Evolutionary conservation across 1,140 invertebrate genomes (phyloP), one percentile per base, ranked within the genome.

Genomic region (Chironomus tepperi): DNA sequence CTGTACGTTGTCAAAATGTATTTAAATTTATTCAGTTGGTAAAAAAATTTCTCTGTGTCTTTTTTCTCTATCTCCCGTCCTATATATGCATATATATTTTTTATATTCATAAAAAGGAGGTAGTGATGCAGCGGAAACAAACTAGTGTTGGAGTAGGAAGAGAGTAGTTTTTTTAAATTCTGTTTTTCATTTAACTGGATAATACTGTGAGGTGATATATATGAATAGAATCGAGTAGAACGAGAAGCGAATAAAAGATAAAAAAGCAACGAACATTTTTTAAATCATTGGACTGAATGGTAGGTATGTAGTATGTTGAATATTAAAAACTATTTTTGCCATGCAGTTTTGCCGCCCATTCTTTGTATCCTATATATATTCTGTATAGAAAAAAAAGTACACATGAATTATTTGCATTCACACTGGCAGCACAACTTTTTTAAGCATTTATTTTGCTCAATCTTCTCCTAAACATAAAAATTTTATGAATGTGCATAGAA

Each of bases 1-100:
- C 47, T 57, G 47, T 57, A 57, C 47, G 47, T 15, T 57, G 47
- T 57, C 47, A 57, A 57, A 57, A 57, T 57, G 9, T 57, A 57
- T 57, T 57, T 57, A 57, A 57, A 57, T 57, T 57, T 57, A 57
- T 57, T 57, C 47, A 57, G 47, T n/a, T 57, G 47, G 47, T n/a
- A 57, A 57, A 57, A 47, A 57, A 57, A 57, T 12, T n/a, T 57
- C n/a, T 34, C 47, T 57, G 12, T 57, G 43, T 15, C 12, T 57
- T 34, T 34, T n/a, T 57, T 57, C 47, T 57, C 47, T 57, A 15
- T 15, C 12, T 57, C 12, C 47, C 15, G 47, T 15, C n/a, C 12
- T 57, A 57, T 57, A 15, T 57, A n/a, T 57, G 47, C 7, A 57
- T 57, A 34, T 34, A 34, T 34, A 34, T 5, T 34, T 2, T 34